A percentile compares a stretch with the other conserved stretches of the same genome.
Evolutionary conservation across 2,888 invertebrate genomes (phyloP).

Genomic region (Polyommatus iphigenia): DNA sequence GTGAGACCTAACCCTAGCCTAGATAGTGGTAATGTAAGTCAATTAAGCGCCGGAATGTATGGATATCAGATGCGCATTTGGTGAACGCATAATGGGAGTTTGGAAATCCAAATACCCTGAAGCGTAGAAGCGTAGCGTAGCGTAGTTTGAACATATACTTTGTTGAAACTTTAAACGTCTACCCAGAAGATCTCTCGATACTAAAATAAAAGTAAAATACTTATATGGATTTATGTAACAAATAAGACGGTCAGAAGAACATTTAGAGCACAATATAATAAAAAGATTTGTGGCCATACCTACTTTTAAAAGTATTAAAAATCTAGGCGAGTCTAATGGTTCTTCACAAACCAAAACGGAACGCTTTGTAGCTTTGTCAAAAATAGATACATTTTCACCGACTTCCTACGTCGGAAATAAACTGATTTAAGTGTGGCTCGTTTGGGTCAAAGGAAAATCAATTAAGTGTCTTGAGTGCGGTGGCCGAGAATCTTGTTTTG

Average conservation of each 20-base stretch:
- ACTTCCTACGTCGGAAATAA: conserved; percentile 10
- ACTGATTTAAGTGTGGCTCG: conserved; percentile 1
- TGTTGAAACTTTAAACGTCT: neutral
- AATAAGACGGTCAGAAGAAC: neutral
- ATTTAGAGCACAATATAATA: neutral
- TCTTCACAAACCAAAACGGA: neutral
- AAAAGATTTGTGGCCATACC: neutral
- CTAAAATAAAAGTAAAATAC: neutral
- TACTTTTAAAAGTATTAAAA: neutral
- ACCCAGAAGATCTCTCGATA: neutral
- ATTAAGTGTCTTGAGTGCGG: neutral
- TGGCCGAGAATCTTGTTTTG: neutral
- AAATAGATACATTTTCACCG: conserved; percentile 12
- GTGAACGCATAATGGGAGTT: conserved; percentile 3
- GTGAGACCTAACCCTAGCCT: neutral
- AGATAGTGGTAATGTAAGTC: conserved; percentile 7
- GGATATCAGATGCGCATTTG: conserved; percentile 24
- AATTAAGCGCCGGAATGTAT: conserved; percentile 24
- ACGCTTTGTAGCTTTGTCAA: conserved; percentile 20
- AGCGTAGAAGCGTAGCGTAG: neutral
- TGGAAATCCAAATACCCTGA: conserved; percentile 8
- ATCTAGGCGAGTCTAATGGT: neutral
- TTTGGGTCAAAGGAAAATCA: conserved; percentile 14
- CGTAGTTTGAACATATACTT: neutral
- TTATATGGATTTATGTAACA: neutral